Conservation (phyloP, 2,797 vertebrate genomes). For the Pangasius djambal region DNA sequence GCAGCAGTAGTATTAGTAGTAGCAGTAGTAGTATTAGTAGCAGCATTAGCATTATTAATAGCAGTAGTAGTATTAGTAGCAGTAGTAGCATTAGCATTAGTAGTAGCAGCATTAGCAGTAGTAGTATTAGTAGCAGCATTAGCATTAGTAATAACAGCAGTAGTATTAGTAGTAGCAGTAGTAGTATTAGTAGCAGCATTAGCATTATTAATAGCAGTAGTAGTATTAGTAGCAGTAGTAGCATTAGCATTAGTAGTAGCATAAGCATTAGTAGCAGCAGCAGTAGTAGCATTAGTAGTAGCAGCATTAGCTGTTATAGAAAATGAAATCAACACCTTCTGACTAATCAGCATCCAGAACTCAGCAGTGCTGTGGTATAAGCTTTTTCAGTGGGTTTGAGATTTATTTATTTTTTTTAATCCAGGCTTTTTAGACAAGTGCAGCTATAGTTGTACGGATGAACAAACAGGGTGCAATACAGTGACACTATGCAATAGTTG, state of each 20-base stretch:
- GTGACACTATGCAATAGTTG: neutral
- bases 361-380: too few relatives aligned
- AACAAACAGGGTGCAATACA: neutral
- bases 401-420: neutral
- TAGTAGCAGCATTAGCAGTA: neutral
- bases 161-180: neutral
- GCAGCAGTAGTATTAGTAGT: too few relatives aligned
- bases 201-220: neutral
- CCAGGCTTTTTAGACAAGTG: neutral
- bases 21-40: too few relatives aligned
- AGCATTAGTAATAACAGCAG: neutral
- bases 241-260: neutral
- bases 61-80: neutral
- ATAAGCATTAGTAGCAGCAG: neutral
- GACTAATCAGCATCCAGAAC: neutral
- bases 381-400: neutral
- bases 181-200: neutral
- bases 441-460: neutral
- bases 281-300: neutral
- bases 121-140: neutral
- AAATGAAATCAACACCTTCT: neutral
- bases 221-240: neutral
- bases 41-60: neutral
- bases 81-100: too few relatives aligned
- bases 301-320: neutral